Percentiles rank a stretch among this genome's conserved stretches.
Evolutionary conservation across 2,797 vertebrate genomes (phyloP).

Genomic region (Orientallactaga sibirica): DNA sequence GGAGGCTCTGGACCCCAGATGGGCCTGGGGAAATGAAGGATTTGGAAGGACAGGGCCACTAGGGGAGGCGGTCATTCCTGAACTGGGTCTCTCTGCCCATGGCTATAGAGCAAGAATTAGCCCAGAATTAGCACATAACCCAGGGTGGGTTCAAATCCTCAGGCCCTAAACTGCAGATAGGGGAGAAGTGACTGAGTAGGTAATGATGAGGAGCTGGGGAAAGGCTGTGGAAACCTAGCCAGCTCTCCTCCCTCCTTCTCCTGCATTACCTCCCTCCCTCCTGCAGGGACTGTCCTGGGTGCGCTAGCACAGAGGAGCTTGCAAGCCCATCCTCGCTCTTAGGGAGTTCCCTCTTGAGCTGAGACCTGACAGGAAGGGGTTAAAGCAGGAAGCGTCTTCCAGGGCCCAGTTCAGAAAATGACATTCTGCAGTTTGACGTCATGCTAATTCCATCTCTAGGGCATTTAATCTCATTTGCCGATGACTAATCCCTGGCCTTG

Average conservation of each 20-base stretch:
- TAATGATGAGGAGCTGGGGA: accelerated
- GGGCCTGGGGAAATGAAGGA: no score
- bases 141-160: accelerated
- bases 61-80: neutral
- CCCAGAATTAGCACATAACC: no score
- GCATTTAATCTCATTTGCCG: constrained; percentile 88
- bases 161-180: neutral
- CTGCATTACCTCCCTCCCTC: accelerated
- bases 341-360: accelerated
- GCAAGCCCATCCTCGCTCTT: accelerated
- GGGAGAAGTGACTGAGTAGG: accelerated
- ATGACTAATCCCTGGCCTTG: constrained; percentile 84
- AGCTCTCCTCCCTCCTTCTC: neutral
- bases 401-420: constrained; percentile 83
- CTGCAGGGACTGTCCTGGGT: neutral
- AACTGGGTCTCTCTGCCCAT: accelerated
- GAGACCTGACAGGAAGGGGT: neutral
- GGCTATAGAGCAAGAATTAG: neutral
- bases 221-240: neutral
- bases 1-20: neutral
- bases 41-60: neutral
- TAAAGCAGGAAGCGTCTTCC: constrained; percentile 59
- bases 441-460: constrained; percentile 89
- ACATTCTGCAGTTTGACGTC: constrained; percentile 87
- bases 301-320: accelerated